Conservation (phyloP, 2,113 vertebrate genomes). For the Hirundichthys speculiger region DNA sequence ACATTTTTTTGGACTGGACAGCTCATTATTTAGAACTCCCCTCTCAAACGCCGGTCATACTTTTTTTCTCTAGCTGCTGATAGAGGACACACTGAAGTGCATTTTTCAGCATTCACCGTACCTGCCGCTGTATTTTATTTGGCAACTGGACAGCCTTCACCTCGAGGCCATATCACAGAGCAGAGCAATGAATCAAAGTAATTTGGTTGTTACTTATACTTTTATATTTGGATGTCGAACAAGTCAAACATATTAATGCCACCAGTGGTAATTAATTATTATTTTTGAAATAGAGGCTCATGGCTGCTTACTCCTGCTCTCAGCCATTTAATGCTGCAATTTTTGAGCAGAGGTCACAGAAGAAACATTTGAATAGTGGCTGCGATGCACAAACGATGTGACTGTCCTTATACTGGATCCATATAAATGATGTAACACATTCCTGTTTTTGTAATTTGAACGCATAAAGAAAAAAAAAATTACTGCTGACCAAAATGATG, state of each 20-base stretch:
- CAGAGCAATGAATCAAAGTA: slow-evolving; percentile 54
- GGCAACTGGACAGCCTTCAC: slow-evolving; percentile 51
- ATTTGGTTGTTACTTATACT: slow-evolving; percentile 46
- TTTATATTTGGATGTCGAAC: slow-evolving; percentile 33
- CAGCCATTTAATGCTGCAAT: background rate
- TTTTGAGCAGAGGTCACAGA: background rate
- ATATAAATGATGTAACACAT: slow-evolving; percentile 11
- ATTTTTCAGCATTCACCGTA: slow-evolving; percentile 53
- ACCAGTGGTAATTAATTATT: slow-evolving; percentile 28
- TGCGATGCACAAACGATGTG: background rate
- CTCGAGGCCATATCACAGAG: slow-evolving; percentile 36
- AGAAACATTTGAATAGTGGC: background rate
- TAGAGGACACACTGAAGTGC: slow-evolving; percentile 57
- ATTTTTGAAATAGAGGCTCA: slow-evolving; percentile 5
- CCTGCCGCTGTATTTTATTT: slow-evolving; percentile 65
- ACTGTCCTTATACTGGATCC: background rate
- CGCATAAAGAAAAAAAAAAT: slow-evolving; percentile 18
- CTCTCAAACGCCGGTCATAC: slow-evolving; percentile 47
- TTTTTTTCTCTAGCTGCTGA: slow-evolving; percentile 60
- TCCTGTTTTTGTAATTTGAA: slow-evolving; percentile 2
- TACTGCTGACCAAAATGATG: background rate
- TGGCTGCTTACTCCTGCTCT: background rate
- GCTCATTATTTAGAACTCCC: slow-evolving; percentile 63
- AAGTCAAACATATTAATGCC: slow-evolving; percentile 36
- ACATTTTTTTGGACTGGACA: slow-evolving; percentile 53